These are phyloP conservation scores for Diaphora mendica DNA, from an alignment of 2,888 invertebrate genomes.

Conservation along the genomic window DNA sequence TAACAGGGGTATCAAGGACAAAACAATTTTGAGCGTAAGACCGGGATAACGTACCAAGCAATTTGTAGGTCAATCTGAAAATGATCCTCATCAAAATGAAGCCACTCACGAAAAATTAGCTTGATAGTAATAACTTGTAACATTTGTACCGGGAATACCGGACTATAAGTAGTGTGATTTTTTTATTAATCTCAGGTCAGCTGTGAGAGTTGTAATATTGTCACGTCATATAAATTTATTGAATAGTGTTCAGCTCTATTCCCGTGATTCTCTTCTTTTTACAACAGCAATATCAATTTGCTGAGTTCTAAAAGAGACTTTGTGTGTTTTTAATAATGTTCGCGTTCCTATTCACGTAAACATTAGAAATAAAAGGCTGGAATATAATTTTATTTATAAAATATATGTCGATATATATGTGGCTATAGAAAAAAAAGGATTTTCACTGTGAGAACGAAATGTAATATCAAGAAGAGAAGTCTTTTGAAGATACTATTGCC, in stretches of 20 bases:
- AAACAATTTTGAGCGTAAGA: too few species aligned
- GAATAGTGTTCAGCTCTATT: slow-evolving; percentile 41
- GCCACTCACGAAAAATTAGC: too few species aligned
- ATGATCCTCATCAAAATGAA: too few species aligned
- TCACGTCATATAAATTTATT: slow-evolving; percentile 49
- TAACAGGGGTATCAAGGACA: too few species aligned
- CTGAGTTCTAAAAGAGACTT: slow-evolving; percentile 19
- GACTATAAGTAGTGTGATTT: too few species aligned
- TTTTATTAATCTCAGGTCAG: neutral
- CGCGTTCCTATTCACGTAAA: slow-evolving; percentile 9
- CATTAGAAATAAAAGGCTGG: slow-evolving; percentile 22
- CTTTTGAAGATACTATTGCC: neutral
- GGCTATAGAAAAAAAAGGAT: neutral
- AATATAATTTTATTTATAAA: slow-evolving; percentile 17
- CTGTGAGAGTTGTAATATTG: slow-evolving; percentile 8
- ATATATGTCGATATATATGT: neutral
- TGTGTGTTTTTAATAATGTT: slow-evolving; percentile 10
- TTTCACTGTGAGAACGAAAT: neutral
- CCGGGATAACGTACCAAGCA: too few species aligned
- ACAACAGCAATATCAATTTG: slow-evolving; percentile 41
- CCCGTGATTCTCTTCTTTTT: slow-evolving; percentile 40
- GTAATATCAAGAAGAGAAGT: neutral
- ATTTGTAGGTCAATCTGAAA: too few species aligned
- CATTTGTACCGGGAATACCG: too few species aligned
- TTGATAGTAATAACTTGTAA: too few species aligned